Conservation (phyloP, 2,888 invertebrate genomes). For the Micropterix aruncella region DNA sequence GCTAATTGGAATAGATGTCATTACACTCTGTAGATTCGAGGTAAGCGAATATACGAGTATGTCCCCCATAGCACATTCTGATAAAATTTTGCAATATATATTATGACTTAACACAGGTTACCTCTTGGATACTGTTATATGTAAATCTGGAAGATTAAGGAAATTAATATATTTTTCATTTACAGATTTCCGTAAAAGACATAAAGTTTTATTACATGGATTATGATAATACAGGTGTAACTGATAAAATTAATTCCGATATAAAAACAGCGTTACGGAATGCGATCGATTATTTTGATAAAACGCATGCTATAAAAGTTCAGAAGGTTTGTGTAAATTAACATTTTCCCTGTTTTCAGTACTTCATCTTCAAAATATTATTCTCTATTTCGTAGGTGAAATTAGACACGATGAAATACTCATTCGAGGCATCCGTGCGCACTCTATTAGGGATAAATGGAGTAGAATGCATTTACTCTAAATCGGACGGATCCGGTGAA, state of each 20-base stretch:
- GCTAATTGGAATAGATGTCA: too few relatives aligned
- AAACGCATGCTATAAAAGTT: constrained; percentile 37
- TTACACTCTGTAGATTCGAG: too few relatives aligned
- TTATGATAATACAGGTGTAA: constrained; percentile 54
- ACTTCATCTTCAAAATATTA: constrained; percentile 2
- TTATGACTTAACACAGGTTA: too few relatives aligned
- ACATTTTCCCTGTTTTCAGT: not conserved
- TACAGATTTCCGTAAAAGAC: constrained; percentile 43
- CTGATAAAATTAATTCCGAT: constrained; percentile 42
- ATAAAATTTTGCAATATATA: too few relatives aligned
- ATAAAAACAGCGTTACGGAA: constrained; percentile 40
- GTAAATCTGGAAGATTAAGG: too few relatives aligned
- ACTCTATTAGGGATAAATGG: constrained; percentile 46
- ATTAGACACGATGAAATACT: constrained; percentile 47
- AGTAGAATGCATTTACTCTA: constrained; percentile 48
- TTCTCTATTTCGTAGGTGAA: constrained; percentile 32
- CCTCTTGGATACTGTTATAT: too few relatives aligned
- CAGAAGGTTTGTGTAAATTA: constrained; percentile 33
- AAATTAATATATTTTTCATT: constrained; percentile 10
- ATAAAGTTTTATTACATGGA: constrained; percentile 71
- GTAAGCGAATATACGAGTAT: too few relatives aligned
- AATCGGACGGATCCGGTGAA: constrained; percentile 44
- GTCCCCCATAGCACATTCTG: too few relatives aligned
- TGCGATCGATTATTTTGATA: constrained; percentile 37
- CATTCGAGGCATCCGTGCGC: constrained; percentile 44